Conservation (phyloP, 2,888 invertebrate species). For the Schizaphis graminum region DNA sequence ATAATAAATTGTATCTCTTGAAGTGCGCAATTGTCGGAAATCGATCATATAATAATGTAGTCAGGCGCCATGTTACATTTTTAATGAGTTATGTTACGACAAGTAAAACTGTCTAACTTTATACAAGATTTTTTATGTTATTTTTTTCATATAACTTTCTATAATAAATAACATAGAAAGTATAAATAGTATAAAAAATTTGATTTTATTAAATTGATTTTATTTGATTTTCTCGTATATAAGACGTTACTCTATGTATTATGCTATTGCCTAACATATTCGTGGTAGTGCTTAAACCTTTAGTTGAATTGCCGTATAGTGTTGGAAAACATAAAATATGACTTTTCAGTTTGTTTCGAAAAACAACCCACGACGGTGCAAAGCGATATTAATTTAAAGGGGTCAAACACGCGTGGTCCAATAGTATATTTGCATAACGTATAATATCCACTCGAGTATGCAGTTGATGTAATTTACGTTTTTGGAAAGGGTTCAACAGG, state of each 20-base stretch:
- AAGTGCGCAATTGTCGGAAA: neutral
- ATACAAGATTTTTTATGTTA: neutral
- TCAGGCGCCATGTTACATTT: neutral
- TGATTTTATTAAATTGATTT: too few species aligned
- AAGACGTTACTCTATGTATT: neutral
- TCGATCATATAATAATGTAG: neutral
- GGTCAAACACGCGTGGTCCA: slow-evolving; percentile 1
- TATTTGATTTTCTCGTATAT: neutral
- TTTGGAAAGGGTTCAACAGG: slow-evolving; percentile 25
- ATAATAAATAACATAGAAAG: neutral
- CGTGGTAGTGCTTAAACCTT: neutral
- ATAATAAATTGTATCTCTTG: neutral
- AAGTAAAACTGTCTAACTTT: too few species aligned
- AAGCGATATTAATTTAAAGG: slow-evolving; percentile 43
- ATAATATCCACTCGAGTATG: neutral
- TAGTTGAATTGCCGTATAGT: neutral
- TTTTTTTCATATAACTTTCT: neutral
- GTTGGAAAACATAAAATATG: neutral
- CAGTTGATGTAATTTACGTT: slow-evolving; percentile 28
- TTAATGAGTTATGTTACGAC: neutral
- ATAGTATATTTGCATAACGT: slow-evolving; percentile 21
- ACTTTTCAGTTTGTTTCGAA: neutral
- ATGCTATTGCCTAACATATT: neutral
- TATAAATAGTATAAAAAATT: too few species aligned
- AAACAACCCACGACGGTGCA: neutral